Base-by-base conservation (phyloP, 2,888 invertebrate genomes). In the Smittia sp. region DNA sequence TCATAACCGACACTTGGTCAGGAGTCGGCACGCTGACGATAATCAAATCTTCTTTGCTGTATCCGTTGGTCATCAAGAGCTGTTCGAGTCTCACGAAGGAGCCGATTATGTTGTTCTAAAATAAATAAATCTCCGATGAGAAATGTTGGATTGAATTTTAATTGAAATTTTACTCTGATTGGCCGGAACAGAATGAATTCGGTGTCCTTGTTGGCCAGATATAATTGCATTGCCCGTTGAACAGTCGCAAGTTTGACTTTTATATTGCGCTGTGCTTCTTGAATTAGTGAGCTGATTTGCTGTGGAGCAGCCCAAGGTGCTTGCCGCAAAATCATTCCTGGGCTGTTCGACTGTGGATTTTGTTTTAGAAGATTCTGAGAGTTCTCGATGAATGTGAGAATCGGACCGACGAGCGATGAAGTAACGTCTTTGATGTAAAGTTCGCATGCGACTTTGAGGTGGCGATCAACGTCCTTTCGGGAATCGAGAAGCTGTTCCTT, bases 111-210 rank as follows among this genome's bases (percentile, higher is more conserved):
- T 95, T 95, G 80, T 96, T 94, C 88, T 91, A 83, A 41, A 52
- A 70, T 75, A 69, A 67, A 62, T 69, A 62, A 63, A 58, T 58
- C 15, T 39, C 39, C 54, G 13, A 72, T 22, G 25, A 18, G 13
- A 74, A 72, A 15, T n/a, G 22, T 2, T 46, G 18, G 32, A 27
- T 20, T 25, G 20, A 13, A 38, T n/a, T 58, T n/a, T 20, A 75
- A 22, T 74, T 73, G 41, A 69, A 25, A n/a, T 32, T 83, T 80
- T 79, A 93, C 93, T 83, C 93, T 90, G 67, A 98, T 93, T 1
- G 98, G 98, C 74, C 96, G 88, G 78, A 98, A 96, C 9, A 99
- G 86, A 78, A 99, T 98, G 78, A 95, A 94, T 81, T 99, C 98
- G 0, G 98, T 98, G 81, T 99, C 98, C 76, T 91, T 89, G 81